Percentiles rank a stretch among this genome's conserved stretches.
Conservation (phyloP, 2,113 vertebrate species). For the Dipodomys ordii region DNA sequence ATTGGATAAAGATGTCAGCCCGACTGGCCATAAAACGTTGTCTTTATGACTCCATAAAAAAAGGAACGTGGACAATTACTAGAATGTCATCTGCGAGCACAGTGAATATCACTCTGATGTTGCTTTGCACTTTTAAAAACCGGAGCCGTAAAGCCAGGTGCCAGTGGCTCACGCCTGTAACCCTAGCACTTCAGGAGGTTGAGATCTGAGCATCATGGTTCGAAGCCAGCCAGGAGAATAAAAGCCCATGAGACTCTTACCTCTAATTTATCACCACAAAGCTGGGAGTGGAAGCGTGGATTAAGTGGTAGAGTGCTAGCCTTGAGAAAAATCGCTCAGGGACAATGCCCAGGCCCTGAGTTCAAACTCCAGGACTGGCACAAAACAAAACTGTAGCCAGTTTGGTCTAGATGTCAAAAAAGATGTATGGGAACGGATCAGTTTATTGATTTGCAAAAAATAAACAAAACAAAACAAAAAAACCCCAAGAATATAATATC, state of each 20-base stretch:
- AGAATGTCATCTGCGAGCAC: constrained; percentile 9
- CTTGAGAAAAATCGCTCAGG: no score
- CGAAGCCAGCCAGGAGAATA: no score
- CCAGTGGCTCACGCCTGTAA: no score
- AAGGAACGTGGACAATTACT: constrained; percentile 30
- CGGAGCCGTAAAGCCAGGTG: no score
- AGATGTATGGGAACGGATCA: constrained; percentile 25
- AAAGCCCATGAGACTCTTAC: no score
- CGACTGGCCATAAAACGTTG: constrained; percentile 40
- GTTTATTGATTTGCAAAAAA: constrained; percentile 53
- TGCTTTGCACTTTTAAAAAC: background rate
- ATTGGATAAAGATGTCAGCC: constrained; percentile 62
- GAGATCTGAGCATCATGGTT: no score
- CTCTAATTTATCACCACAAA: no score
- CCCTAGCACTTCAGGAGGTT: no score
- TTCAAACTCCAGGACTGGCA: no score
- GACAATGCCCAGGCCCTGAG: no score
- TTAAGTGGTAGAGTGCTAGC: no score
- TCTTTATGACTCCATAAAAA: constrained; percentile 67
- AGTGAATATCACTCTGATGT: constrained; percentile 52
- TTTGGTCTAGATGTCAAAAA: constrained; percentile 31
- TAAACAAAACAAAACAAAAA: background rate
- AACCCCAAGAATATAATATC: background rate
- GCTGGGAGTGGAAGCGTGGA: no score
- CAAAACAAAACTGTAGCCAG: background rate